Conservation (phyloP, 1,140 invertebrate genomes). For the Lepidostoma basale region DNA sequence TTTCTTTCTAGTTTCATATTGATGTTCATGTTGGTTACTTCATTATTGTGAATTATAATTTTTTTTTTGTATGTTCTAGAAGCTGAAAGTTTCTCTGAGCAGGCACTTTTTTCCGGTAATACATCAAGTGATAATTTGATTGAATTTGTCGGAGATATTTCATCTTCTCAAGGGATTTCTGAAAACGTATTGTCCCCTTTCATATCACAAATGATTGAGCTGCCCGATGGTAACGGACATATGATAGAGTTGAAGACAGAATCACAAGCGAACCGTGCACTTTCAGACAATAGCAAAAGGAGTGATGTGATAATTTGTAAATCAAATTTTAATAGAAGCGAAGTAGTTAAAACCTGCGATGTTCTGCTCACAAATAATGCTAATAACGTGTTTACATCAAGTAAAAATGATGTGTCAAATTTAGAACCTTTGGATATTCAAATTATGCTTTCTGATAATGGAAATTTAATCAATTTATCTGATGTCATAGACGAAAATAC, state of each 20-base stretch:
- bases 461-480: conserved; percentile 34
- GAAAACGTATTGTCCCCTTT: conserved; percentile 15
- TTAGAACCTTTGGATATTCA: conserved; percentile 38
- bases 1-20: too few species aligned
- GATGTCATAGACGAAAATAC: conserved; percentile 24
- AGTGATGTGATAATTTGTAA: conserved; percentile 37
- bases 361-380: conserved; percentile 24
- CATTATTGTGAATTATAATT: background rate
- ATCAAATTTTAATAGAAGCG: conserved; percentile 29
- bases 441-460: conserved; percentile 39
- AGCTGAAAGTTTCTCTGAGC: background rate
- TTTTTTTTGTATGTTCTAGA: background rate
- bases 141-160: conserved; percentile 26
- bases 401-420: background rate
- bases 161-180: conserved; percentile 16
- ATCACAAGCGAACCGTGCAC: background rate
- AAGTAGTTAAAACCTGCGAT: conserved; percentile 37
- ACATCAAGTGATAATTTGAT: conserved; percentile 24
- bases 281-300: background rate
- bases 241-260: conserved; percentile 37
- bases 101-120: conserved; percentile 16
- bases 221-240: conserved; percentile 33
- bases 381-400: conserved; percentile 6
- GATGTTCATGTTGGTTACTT: too few species aligned
- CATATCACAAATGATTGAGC: conserved; percentile 33